A percentile compares a stretch with the other conserved stretches of the same genome.
Evolutionary conservation across 2,113 vertebrate species (phyloP).

Genomic region (Corythaixoides concolor): DNA sequence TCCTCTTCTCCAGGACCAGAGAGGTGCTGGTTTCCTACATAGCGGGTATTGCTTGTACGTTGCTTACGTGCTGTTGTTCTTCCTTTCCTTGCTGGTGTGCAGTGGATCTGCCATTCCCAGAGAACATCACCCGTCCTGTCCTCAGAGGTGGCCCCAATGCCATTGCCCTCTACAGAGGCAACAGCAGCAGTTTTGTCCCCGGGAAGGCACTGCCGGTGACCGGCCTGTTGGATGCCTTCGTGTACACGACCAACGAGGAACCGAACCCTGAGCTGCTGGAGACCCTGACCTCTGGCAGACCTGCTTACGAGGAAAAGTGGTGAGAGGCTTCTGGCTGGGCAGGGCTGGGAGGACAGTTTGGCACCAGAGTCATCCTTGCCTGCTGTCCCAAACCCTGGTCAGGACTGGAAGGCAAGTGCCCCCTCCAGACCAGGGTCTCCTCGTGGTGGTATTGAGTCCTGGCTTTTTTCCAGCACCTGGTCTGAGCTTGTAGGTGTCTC

Average conservation of each 20-base stretch:
- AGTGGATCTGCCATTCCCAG: neutral
- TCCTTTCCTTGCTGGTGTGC: neutral
- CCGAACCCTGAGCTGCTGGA: slow-evolving; percentile 66
- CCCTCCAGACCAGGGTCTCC: neutral
- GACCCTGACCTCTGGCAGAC: slow-evolving; percentile 72
- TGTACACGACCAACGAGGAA: slow-evolving; percentile 69
- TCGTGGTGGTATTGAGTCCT: fast-evolving
- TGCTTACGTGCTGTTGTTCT: neutral
- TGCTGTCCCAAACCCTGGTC: fast-evolving
- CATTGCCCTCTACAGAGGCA: slow-evolving; percentile 32
- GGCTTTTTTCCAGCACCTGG: neutral
- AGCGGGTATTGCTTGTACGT: neutral
- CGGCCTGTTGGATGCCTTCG: slow-evolving; percentile 76
- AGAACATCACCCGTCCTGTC: neutral
- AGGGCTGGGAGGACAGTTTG: neutral
- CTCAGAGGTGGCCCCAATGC: neutral
- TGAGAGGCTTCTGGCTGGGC: neutral
- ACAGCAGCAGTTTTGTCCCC: neutral
- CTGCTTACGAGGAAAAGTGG: neutral
- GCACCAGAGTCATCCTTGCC: neutral
- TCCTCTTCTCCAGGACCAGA: neutral
- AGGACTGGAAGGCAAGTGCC: neutral
- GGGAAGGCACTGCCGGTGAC: neutral
- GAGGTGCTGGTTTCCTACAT: neutral
- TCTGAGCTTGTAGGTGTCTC: neutral